These are phyloP conservation scores for Drosophila yakuba DNA, from an alignment of 1,140 invertebrate genomes.

Conservation along the genomic window DNA sequence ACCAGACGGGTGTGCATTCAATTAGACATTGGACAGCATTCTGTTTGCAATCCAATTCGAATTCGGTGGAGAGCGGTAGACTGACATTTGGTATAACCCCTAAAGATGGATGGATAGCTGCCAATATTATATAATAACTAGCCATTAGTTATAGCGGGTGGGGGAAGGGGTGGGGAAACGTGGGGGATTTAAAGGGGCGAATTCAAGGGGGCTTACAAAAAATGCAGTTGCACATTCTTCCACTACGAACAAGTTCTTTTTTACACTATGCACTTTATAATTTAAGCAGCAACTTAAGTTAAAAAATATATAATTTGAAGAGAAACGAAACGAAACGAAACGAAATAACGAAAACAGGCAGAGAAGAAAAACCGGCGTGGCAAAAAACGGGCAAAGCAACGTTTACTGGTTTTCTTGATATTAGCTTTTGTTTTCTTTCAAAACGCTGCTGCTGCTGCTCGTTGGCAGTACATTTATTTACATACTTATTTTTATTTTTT, in stretches of 20 bases:
- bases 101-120: too few relatives aligned
- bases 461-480: not conserved
- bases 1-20: not conserved
- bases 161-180: not conserved
- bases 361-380: constrained; percentile 65
- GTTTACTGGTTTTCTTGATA: constrained; percentile 20
- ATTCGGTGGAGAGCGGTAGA: not conserved
- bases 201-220: not conserved
- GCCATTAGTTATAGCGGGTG: too few relatives aligned
- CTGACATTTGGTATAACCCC: too few relatives aligned
- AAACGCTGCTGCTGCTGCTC: not conserved
- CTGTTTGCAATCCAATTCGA: not conserved
- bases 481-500: not conserved
- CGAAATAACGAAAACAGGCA: constrained; percentile 5
- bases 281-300: constrained; percentile 4
- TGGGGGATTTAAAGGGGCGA: too few relatives aligned
- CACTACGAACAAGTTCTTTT: not conserved
- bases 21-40: not conserved
- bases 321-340: not conserved
- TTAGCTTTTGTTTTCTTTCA: constrained; percentile 20
- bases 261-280: not conserved
- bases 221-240: constrained; percentile 23
- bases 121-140: too few relatives aligned
- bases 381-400: constrained; percentile 38
- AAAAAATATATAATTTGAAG: not conserved